A percentile compares a stretch with the other conserved stretches of the same genome.
These are phyloP conservation scores for Tadarida brasiliensis DNA, from an alignment of 2,797 vertebrate species.

Conservation along the genomic window DNA sequence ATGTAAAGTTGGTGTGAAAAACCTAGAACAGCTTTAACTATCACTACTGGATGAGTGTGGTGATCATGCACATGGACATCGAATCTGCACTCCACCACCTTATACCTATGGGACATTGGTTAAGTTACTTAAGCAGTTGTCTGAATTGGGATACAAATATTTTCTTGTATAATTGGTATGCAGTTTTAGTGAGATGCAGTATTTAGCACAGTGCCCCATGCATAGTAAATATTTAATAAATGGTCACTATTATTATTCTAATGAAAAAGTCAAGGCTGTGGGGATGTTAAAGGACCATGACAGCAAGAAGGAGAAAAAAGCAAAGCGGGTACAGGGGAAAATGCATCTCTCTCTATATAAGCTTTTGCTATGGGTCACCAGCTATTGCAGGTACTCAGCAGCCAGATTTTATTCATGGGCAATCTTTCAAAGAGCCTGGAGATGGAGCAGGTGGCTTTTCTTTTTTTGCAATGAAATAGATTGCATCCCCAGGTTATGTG, in stretches of 20 bases:
- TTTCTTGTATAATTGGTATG: neutral
- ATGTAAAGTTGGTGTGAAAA: neutral
- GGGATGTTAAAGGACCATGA: neutral
- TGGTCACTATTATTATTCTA: neutral
- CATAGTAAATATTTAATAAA: neutral
- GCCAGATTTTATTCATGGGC: conserved; percentile 76
- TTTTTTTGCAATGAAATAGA: conserved; percentile 59
- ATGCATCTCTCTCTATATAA: neutral
- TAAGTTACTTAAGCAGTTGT: neutral
- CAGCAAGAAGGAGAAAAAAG: neutral
- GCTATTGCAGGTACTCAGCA: conserved; percentile 7
- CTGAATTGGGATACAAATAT: neutral
- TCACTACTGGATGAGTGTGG: neutral
- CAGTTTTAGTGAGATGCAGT: neutral
- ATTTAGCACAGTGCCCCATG: neutral
- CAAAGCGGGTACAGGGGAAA: neutral
- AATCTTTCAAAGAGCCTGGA: conserved; percentile 64
- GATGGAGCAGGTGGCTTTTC: neutral
- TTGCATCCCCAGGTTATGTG: conserved; percentile 68
- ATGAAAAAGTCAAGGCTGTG: neutral
- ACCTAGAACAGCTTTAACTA: neutral
- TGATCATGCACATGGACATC: neutral
- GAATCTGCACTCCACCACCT: neutral
- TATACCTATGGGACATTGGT: neutral
- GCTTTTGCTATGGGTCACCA: conserved; percentile 18